Evolutionary conservation across 1,140 invertebrate genomes (phyloP), one percentile per base, ranked within the genome.

Genomic region (Cotesia chilonis): DNA sequence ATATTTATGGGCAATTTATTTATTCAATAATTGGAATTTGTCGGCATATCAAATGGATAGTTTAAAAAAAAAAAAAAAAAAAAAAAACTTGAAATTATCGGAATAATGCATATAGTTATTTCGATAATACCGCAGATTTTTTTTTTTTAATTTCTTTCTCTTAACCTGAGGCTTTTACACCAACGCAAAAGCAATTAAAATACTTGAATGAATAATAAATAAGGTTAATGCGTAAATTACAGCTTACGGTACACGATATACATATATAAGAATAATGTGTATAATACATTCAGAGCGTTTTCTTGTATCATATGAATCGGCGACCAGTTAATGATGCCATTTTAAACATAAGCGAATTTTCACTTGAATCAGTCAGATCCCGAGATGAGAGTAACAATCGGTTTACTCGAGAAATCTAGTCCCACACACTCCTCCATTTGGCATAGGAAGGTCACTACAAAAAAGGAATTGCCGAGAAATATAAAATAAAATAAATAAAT

Each of bases 151-250:
- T 63, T 51, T 51, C 14, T 65, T 71, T 65, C 20, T 38, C 60
- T 10, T 41, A 47, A 47, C 70, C 10, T 14, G 52, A 36, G 63
- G 9, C 17, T 10, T 28, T n/a, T 47, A 66, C 38, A n/a, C 36
- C 38, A 52, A 52, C 59, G 59, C 69, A 52, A 54, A 37, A 72
- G 71, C 71, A 68, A 72, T 68, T 72, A 68, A 72, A 72, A 72
- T 68, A 72, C 66, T 67, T 72, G n/a, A 66, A 65, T 20, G 64
- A 14, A 17, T 59, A 73, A 73, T 73, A 73, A 73, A 73, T 52
- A 52, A 72, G 70, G 47, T 36, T 65, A 57, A 65, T 60, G 61
- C 70, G 70, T 71, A 47, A 71, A 71, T 71, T 64, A 67, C 20
- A n/a, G 28, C 12, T 71, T 64, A 67, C 20, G 37, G 28, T 37